Conservation (phyloP, 2,888 invertebrate species). For the Scaptomyza tumidula region DNA sequence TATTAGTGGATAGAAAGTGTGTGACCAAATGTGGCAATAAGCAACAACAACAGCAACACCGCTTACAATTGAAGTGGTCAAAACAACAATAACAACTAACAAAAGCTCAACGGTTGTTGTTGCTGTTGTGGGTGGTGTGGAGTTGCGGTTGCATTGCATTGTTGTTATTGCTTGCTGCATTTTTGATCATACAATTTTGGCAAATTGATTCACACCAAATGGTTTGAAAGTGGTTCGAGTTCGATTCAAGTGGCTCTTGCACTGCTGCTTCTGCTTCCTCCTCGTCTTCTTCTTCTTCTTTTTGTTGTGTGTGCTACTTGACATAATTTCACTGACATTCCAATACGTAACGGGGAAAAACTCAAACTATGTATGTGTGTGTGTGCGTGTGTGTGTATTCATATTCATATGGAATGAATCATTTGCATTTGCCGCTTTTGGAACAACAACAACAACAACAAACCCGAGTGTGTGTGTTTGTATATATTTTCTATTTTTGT, state of each 20-base stretch:
- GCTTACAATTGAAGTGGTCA: not conserved
- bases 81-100: slow-evolving; percentile 3
- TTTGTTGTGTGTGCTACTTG: slow-evolving; percentile 21
- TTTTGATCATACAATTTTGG: slow-evolving; percentile 4
- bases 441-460: slow-evolving; percentile 13
- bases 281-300: slow-evolving; percentile 5
- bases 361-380: not conserved
- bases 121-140: slow-evolving; percentile 1
- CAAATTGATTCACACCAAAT: not conserved
- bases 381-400: slow-evolving; percentile 5
- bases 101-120: slow-evolving; percentile 14
- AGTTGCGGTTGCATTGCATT: not conserved
- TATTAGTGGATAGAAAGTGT: slow-evolving; percentile 72
- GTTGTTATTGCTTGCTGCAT: not conserved
- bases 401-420: slow-evolving; percentile 43
- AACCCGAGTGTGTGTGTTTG: slow-evolving; percentile 10
- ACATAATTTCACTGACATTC: slow-evolving; percentile 68
- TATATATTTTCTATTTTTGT: slow-evolving; percentile 73
- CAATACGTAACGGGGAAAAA: slow-evolving; percentile 56
- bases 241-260: too few species aligned
- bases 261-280: slow-evolving; percentile 6
- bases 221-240: slow-evolving; percentile 10
- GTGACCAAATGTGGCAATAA: slow-evolving; percentile 54
- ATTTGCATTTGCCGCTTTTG: slow-evolving; percentile 57
- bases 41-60: not conserved